phyloP scores from a whole-genome alignment of 2,888 invertebrate genomes.

The Ariolimax columbianus region DNA sequence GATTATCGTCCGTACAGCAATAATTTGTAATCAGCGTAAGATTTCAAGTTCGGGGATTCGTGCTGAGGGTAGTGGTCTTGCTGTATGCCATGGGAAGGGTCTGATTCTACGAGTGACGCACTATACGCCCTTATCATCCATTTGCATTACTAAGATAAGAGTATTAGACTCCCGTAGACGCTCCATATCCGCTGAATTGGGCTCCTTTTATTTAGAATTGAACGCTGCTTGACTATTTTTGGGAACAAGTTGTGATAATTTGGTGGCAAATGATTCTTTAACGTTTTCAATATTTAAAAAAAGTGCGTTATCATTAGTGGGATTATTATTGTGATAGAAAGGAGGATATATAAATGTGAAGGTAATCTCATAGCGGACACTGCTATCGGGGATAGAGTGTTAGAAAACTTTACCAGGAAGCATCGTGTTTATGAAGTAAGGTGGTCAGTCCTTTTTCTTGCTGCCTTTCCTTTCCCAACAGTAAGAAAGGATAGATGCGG shows the following conservation, averaged over 20 bases:
- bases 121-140: neutral
- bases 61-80: neutral
- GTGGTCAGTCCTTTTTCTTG: too few species aligned
- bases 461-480: too few species aligned
- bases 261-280: too few species aligned
- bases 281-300: too few species aligned
- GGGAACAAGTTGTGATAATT: neutral
- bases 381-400: too few species aligned
- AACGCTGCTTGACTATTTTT: neutral
- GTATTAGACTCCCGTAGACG: neutral
- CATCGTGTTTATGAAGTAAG: too few species aligned
- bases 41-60: neutral
- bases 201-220: neutral
- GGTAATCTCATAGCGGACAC: too few species aligned
- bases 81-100: neutral
- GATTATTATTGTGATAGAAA: too few species aligned
- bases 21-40: slow-evolving; percentile 34
- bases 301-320: too few species aligned
- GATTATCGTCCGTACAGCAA: slow-evolving; percentile 15
- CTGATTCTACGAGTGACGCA: neutral
- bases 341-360: too few species aligned
- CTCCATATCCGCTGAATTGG: neutral
- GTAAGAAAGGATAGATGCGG: too few species aligned
- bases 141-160: neutral
- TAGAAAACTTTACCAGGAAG: too few species aligned